These are phyloP conservation scores for Daubentonia madagascariensis DNA, from an alignment of 2,113 vertebrate species.

Conservation along the genomic window DNA sequence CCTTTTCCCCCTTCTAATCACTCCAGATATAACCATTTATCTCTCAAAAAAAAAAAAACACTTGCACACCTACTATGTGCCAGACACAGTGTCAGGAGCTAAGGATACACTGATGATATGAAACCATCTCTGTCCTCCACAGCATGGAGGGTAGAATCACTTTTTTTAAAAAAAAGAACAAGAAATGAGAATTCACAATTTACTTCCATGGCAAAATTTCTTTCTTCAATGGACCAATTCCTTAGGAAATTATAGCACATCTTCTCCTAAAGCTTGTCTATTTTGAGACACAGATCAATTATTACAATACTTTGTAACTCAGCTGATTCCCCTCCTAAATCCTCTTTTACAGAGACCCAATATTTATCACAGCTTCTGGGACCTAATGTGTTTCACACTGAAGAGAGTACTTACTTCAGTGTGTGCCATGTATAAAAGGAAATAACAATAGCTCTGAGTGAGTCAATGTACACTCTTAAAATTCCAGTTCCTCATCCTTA, in stretches of 20 bases:
- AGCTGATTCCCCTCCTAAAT: neutral
- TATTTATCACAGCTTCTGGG: neutral
- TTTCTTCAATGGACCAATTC: neutral
- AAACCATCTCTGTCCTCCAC: neutral
- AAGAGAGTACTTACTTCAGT: neutral
- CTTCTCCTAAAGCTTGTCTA: neutral
- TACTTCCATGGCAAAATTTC: conserved; percentile 1
- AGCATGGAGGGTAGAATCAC: neutral
- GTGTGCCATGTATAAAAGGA: neutral
- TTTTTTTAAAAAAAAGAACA: neutral
- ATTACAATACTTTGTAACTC: neutral
- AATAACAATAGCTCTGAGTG: neutral
- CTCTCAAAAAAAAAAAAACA: neutral
- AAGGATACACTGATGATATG: neutral
- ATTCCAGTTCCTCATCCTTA: neutral
- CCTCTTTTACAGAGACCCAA: neutral
- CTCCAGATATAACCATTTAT: neutral
- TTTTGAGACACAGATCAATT: neutral
- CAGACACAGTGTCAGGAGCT: neutral
- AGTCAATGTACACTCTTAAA: neutral
- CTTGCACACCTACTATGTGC: neutral
- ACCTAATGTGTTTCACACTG: neutral
- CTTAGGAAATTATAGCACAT: neutral
- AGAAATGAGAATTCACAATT: conserved; percentile 40
- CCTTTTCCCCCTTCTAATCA: neutral